These are phyloP conservation scores for Otocyon megalotis DNA, from an alignment of 2,113 vertebrate genomes.

Conservation along the genomic window DNA sequence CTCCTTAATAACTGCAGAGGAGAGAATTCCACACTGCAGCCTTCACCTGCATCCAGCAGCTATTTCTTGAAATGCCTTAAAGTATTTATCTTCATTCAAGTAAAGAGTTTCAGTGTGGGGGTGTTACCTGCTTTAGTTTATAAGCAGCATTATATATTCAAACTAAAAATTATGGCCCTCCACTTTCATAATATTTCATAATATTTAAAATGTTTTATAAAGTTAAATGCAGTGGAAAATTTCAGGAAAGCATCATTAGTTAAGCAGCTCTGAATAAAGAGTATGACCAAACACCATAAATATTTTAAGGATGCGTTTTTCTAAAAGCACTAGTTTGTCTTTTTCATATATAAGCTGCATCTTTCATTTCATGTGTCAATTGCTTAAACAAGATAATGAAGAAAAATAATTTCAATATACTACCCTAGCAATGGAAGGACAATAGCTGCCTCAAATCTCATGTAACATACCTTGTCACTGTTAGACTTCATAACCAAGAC, in stretches of 20 bases:
- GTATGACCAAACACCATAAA: constrained; percentile 53
- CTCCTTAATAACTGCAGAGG: constrained; percentile 69
- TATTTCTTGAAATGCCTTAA: constrained; percentile 65
- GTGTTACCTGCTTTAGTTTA: constrained; percentile 35
- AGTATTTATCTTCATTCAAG: constrained; percentile 70
- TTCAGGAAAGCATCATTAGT: constrained; percentile 39
- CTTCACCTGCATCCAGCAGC: constrained; percentile 72
- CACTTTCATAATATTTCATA: constrained; percentile 55
- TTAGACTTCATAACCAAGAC: constrained; percentile 41
- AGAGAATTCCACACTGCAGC: constrained; percentile 77
- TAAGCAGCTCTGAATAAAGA: constrained; percentile 64
- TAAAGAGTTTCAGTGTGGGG: neutral
- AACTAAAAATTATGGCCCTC: constrained; percentile 50
- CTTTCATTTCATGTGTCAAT: constrained; percentile 48
- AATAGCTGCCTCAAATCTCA: constrained; percentile 24
- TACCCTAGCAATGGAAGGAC: neutral
- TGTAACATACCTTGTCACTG: neutral
- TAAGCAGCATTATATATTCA: constrained; percentile 39
- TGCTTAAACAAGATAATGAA: constrained; percentile 67
- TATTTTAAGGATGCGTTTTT: constrained; percentile 13
- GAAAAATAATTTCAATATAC: constrained; percentile 39
- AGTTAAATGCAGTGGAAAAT: constrained; percentile 56
- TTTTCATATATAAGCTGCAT: neutral
- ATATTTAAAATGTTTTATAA: constrained; percentile 50
- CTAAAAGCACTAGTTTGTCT: constrained; percentile 32